Evolutionary conservation across 1,140 invertebrate genomes (phyloP).

Genomic region (Euglossa dilemma): DNA sequence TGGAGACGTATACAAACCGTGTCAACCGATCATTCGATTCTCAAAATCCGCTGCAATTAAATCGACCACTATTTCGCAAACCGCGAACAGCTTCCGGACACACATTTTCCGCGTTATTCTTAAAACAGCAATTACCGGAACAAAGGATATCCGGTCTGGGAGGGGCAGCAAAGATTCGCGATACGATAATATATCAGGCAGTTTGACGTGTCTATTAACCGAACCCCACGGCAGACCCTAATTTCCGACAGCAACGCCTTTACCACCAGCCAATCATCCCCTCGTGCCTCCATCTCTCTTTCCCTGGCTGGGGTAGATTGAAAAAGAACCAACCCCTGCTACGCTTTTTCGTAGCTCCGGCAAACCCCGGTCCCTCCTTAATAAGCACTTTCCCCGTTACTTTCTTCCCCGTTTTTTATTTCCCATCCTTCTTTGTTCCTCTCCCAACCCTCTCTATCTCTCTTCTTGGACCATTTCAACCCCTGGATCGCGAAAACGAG

Average conservation of each 20-base stretch:
- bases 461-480: neutral
- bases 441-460: neutral
- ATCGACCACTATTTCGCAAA: neutral
- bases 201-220: slow-evolving; percentile 68
- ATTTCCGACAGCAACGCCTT: slow-evolving; percentile 61
- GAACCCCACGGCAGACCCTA: slow-evolving; percentile 34
- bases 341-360: neutral
- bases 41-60: too few species aligned
- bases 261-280: slow-evolving; percentile 40
- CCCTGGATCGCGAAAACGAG: neutral
- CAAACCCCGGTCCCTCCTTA: slow-evolving; percentile 56
- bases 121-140: too few species aligned
- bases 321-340: slow-evolving; percentile 36
- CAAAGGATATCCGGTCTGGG: too few species aligned
- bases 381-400: slow-evolving; percentile 63
- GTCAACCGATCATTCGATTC: too few species aligned
- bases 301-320: slow-evolving; percentile 12
- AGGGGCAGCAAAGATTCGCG: neutral
- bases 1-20: too few species aligned
- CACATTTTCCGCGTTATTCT: neutral
- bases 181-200: slow-evolving; percentile 57
- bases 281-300: neutral
- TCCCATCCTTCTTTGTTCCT: neutral
- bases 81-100: too few species aligned
- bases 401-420: slow-evolving; percentile 11